These are phyloP conservation scores for Balaenoptera acutorostrata DNA, from an alignment of 2,113 vertebrate genomes.

Conservation along the genomic window DNA sequence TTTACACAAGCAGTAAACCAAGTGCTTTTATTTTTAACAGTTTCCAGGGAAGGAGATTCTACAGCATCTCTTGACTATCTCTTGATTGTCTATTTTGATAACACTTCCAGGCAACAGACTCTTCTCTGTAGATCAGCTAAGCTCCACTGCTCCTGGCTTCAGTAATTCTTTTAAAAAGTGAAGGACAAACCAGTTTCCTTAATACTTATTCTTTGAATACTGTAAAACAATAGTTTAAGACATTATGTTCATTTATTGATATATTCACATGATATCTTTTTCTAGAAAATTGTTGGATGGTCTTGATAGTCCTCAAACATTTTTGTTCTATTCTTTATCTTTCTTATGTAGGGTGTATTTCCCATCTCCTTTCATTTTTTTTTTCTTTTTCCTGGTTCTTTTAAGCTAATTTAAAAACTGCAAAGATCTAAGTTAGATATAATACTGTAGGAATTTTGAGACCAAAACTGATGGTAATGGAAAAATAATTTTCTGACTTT, in stretches of 20 bases:
- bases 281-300: background rate
- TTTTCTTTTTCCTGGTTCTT: background rate
- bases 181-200: background rate
- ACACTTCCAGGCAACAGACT: background rate
- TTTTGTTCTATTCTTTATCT: background rate
- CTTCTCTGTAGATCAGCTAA: background rate
- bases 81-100: background rate
- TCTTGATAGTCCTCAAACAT: background rate
- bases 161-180: background rate
- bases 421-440: background rate
- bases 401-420: background rate
- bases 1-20: background rate
- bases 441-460: background rate
- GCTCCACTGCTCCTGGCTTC: background rate
- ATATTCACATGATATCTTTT: background rate
- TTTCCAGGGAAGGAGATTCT: background rate
- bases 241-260: background rate
- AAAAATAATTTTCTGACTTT: background rate
- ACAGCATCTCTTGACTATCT: background rate
- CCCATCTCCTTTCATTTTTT: background rate
- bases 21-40: background rate
- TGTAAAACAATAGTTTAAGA: background rate
- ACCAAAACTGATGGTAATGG: background rate
- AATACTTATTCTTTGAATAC: background rate
- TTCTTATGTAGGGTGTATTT: background rate